phyloP scores from a whole-genome alignment of 2,888 invertebrate genomes.

The Adelognathus sp. region DNA sequence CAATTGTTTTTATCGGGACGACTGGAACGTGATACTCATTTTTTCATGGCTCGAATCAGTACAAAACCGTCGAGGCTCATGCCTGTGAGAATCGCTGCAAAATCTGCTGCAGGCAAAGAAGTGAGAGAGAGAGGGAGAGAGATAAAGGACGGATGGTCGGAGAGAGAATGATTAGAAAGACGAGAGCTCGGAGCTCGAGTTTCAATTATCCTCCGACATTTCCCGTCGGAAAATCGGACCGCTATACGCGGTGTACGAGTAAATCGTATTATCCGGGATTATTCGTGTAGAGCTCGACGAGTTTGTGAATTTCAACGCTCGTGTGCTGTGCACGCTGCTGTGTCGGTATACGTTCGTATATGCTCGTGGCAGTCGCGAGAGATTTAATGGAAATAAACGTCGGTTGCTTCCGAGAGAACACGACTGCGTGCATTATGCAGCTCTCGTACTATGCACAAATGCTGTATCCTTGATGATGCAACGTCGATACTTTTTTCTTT shows the following conservation, averaged over 20 bases:
- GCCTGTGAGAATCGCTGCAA: background rate
- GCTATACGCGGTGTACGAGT: slow-evolving; percentile 41
- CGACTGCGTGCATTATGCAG: background rate
- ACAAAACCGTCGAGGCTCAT: background rate
- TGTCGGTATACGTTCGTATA: background rate
- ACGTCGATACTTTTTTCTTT: background rate
- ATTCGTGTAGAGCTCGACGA: slow-evolving; percentile 20
- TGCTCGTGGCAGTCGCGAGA: slow-evolving; percentile 15
- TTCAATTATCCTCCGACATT: slow-evolving; percentile 56
- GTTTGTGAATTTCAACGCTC: background rate
- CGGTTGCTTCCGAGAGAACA: slow-evolving; percentile 11
- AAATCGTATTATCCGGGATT: slow-evolving; percentile 58
- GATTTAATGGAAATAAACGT: slow-evolving; percentile 56
- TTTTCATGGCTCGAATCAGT: background rate
- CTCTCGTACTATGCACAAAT: no score
- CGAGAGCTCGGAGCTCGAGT: slow-evolving; percentile 27
- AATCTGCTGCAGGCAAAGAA: background rate
- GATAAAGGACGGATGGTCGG: background rate
- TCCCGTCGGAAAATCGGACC: slow-evolving; percentile 50
- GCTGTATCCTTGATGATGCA: background rate
- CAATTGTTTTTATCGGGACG: background rate
- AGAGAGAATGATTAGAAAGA: background rate
- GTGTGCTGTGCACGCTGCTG: background rate
- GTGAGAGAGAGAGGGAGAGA: background rate
- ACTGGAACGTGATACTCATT: background rate